A percentile compares a stretch with the other conserved stretches of the same genome.
Evolutionary conservation across 2,797 vertebrate species (phyloP).

Genomic region (Rhinophrynus dorsalis): DNA sequence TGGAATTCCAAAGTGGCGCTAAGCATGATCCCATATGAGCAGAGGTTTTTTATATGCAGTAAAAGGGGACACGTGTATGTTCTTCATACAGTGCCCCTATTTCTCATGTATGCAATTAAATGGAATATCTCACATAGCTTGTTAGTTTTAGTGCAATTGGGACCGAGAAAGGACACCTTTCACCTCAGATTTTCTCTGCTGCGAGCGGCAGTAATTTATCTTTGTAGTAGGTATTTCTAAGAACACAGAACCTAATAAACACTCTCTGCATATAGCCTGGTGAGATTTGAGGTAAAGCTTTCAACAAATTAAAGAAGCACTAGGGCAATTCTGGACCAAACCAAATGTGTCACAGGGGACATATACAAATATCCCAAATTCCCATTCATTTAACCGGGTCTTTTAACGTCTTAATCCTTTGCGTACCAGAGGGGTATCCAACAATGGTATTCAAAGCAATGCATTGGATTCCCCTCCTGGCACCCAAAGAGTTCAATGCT

Average conservation of each 20-base stretch:
- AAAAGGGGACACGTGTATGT: background rate
- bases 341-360: too few species aligned
- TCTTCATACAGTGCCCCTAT: background rate
- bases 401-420: too few species aligned
- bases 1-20: conserved; percentile 67
- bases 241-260: background rate
- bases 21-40: conserved; percentile 52
- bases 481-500: too few species aligned
- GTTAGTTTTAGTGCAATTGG: background rate
- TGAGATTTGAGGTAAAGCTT: background rate
- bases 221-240: background rate
- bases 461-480: too few species aligned
- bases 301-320: background rate
- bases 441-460: too few species aligned
- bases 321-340: too few species aligned
- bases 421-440: too few species aligned
- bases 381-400: too few species aligned
- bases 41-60: background rate
- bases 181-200: background rate
- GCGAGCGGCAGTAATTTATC: background rate
- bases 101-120: background rate
- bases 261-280: background rate
- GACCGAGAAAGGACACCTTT: background rate
- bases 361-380: too few species aligned
- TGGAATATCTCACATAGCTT: background rate